phyloP scores from a whole-genome alignment of 1,140 invertebrate species.

The Ceratoteleas bidentatus region DNA sequence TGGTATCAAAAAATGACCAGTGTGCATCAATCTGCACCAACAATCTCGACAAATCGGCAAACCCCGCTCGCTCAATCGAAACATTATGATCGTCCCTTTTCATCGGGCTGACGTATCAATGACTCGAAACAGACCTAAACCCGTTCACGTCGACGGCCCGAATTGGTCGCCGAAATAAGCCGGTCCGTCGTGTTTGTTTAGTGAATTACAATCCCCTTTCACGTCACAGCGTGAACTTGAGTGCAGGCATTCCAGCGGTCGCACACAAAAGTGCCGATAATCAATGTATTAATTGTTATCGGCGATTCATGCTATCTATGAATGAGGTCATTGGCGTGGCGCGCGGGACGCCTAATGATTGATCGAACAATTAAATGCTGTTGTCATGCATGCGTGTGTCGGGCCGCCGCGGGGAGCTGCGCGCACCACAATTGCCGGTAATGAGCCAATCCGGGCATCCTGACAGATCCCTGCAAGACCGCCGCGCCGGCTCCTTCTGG shows the following conservation, averaged over 20 bases:
- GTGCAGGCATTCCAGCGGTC: constrained; percentile 3
- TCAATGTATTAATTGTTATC: constrained; percentile 54
- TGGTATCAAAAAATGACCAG: too few relatives aligned
- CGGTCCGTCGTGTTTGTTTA: too few relatives aligned
- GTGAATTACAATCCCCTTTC: neutral
- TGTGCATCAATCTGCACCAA: too few relatives aligned
- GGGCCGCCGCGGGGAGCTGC: constrained; percentile 72
- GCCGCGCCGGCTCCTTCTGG: constrained; percentile 39
- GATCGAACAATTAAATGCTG: constrained; percentile 80
- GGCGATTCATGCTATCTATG: constrained; percentile 52
- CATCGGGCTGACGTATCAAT: neutral
- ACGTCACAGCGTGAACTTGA: neutral
- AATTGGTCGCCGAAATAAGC: too few relatives aligned
- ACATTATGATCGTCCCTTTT: too few relatives aligned
- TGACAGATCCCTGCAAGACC: constrained; percentile 59
- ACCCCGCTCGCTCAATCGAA: too few relatives aligned
- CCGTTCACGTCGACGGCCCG: too few relatives aligned
- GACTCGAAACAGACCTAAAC: too few relatives aligned
- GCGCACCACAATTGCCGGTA: constrained; percentile 80
- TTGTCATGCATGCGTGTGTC: constrained; percentile 75
- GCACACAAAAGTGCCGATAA: constrained; percentile 38
- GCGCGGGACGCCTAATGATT: constrained; percentile 74
- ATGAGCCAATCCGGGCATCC: constrained; percentile 76
- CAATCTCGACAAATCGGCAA: too few relatives aligned
- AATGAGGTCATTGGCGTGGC: constrained; percentile 46